Base-by-base conservation (phyloP, 2,797 vertebrate genomes). In the Xenopus petersii region DNA sequence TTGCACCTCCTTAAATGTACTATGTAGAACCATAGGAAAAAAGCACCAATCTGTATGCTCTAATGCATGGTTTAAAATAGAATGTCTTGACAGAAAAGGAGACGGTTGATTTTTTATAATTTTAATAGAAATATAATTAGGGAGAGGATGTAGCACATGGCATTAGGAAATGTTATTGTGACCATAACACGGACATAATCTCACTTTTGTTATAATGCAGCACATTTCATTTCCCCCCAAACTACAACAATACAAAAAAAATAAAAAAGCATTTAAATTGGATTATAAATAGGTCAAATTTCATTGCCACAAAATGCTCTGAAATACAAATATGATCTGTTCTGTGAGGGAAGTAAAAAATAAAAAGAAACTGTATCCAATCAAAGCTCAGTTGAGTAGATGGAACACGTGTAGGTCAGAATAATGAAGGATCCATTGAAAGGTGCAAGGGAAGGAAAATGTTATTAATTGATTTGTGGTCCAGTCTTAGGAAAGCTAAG, bases 261-360 rank as follows among this genome's bases (percentile, higher is more conserved):
- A 78, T 73, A 77, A 72, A 8, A 60, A 15, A 30, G 15, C 70
- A 63, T 73, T 63, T 73, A 63, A 77, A 68, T 68, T 69, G 56
- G 71, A 60, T 65, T 79, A 79, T 79, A 79, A 79, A 79, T 79
- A 79, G 65, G 24, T 73, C 16, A 70, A 46, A 69, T 69, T 69
- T 61, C 58, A 49, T 79, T 69, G 61, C 66, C 66, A 64, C 59
- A 79, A 73, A 70, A 75, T 75, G 67, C 73, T 63, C 68, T 69
- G 24, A 64, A 64, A 21, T 73, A 73, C 51, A 77, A 68, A 77
- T 68, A 68, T 5, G 12, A 67, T 55, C 15, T 48, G 12, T 58
- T 10, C 17, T 66, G 13, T 58, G 36, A 49, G 10, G 12, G 7
- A 67, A 67, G 24, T 62, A 63, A 26, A 42, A 42, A 42, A 67